These are phyloP conservation scores for Lomographa bimaculata DNA, from an alignment of 2,888 invertebrate genomes.

Conservation along the genomic window DNA sequence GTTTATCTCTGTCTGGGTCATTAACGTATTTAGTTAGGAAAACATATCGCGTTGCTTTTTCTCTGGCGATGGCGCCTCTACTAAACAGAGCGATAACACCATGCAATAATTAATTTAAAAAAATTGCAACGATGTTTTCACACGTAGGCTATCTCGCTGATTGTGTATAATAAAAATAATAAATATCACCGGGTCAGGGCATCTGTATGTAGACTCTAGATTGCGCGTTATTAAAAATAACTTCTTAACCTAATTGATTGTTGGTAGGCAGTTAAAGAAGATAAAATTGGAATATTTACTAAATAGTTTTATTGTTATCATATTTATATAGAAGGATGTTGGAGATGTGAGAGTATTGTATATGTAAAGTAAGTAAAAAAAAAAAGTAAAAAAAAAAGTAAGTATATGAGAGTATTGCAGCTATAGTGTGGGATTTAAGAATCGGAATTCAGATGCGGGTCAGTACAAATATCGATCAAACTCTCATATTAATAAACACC, in stretches of 20 bases:
- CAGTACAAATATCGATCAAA: no score
- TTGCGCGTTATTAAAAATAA: constrained; percentile 11
- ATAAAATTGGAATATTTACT: neutral
- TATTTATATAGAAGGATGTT: no score
- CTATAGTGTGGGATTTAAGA: no score
- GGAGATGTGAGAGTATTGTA: no score
- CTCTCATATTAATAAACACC: no score
- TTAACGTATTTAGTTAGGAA: constrained; percentile 62
- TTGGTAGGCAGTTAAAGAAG: constrained; percentile 2
- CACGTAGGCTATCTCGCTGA: constrained; percentile 2
- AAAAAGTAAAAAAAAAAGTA: no score
- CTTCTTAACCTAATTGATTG: constrained; percentile 24
- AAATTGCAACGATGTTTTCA: constrained; percentile 13
- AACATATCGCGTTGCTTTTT: constrained; percentile 49
- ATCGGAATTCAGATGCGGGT: no score
- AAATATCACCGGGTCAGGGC: constrained; percentile 5
- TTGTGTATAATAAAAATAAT: constrained; percentile 1
- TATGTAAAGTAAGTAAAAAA: no score
- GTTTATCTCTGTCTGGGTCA: constrained; percentile 71
- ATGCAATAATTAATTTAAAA: constrained; percentile 18
- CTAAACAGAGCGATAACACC: constrained; percentile 32
- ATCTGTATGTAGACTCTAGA: constrained; percentile 6
- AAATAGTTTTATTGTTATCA: no score
- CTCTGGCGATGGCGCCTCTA: constrained; percentile 75
- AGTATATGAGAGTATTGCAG: no score